These are phyloP conservation scores for Cinclus mexicanus DNA, from an alignment of 2,113 vertebrate genomes.

Conservation along the genomic window DNA sequence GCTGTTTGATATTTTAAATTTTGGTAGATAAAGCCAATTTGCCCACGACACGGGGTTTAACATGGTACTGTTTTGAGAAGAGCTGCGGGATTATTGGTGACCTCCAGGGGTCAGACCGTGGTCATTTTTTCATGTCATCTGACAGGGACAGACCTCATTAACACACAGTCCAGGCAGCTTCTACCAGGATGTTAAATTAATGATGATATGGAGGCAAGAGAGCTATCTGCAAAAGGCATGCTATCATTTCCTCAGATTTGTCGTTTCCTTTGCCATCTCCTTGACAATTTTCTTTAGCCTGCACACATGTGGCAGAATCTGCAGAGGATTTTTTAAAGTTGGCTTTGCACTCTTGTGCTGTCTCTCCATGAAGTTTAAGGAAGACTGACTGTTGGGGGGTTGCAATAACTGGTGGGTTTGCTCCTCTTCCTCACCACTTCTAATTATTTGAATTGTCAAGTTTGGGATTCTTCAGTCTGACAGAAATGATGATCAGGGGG, in stretches of 20 bases:
- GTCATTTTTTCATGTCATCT: slow-evolving; percentile 5
- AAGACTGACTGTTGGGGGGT: neutral
- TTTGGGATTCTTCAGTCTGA: neutral
- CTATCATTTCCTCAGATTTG: slow-evolving; percentile 5
- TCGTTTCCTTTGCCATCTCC: neutral
- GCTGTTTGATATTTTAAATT: slow-evolving; percentile 28
- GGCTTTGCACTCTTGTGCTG: neutral
- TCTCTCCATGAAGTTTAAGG: neutral
- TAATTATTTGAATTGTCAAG: slow-evolving; percentile 17
- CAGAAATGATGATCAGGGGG: neutral
- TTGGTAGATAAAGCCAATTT: slow-evolving; percentile 41
- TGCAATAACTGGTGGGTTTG: neutral
- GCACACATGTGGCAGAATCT: accelerated
- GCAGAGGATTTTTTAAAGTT: neutral
- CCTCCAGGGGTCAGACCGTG: neutral
- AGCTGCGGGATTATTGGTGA: neutral
- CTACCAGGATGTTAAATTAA: slow-evolving; percentile 13
- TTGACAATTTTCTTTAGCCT: neutral
- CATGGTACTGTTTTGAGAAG: neutral
- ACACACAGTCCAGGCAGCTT: neutral
- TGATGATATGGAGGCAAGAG: neutral
- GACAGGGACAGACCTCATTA: slow-evolving; percentile 25
- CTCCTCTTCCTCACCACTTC: neutral
- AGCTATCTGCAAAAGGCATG: neutral
- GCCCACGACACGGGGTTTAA: neutral